Evolutionary conservation across 2,797 vertebrate species (phyloP).

Genomic region (Nyctibius grandis): DNA sequence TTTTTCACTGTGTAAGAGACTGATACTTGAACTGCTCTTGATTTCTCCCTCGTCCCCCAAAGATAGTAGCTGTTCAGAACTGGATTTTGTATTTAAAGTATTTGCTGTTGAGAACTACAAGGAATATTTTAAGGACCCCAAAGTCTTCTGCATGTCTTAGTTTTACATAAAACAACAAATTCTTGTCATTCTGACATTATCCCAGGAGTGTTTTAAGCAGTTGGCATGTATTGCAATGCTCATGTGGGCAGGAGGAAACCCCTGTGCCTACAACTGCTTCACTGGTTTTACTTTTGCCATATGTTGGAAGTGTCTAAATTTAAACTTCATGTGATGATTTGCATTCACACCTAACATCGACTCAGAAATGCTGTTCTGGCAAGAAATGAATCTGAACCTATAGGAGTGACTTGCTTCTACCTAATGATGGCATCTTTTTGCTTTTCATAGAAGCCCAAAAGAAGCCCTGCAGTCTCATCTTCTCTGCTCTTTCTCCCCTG

Average conservation of each 20-base stretch:
- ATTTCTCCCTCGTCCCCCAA: background rate
- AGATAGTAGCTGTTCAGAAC: slow-evolving; percentile 21
- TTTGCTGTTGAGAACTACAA: background rate
- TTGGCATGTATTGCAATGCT: background rate
- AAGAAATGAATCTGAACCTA: background rate
- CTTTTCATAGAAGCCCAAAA: background rate
- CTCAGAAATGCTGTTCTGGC: background rate
- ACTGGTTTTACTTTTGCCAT: background rate
- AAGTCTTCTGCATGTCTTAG: background rate
- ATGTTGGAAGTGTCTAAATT: background rate
- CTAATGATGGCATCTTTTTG: background rate
- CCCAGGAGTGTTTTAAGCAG: background rate
- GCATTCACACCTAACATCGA: background rate
- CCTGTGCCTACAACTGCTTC: background rate
- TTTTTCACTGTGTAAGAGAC: slow-evolving; percentile 34
- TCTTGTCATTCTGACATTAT: background rate
- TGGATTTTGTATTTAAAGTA: background rate
- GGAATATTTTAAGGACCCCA: background rate
- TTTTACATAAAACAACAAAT: background rate
- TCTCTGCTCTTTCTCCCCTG: background rate
- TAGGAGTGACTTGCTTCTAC: background rate
- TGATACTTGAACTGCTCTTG: slow-evolving; percentile 21
- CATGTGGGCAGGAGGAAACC: background rate
- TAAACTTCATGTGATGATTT: background rate
- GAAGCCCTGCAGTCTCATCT: background rate